Conservation (phyloP, 2,113 vertebrate species). For the Pteruthius melanotis region DNA sequence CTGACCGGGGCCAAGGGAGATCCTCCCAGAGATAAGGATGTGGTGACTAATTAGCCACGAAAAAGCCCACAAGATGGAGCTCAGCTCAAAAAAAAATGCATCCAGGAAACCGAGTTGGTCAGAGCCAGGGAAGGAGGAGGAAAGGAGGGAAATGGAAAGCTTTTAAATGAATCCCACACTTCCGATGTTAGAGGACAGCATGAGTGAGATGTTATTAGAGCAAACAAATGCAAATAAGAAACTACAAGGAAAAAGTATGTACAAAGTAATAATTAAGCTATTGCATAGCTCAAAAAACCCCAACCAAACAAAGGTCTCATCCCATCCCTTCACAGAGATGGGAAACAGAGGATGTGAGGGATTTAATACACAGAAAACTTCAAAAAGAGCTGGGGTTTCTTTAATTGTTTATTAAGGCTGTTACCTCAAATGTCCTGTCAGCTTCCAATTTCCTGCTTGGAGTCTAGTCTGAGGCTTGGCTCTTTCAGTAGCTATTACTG, state of each 20-base stretch:
- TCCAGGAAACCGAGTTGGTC: background rate
- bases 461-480: background rate
- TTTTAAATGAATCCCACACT: background rate
- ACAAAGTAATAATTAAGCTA: background rate
- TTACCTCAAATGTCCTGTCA: background rate
- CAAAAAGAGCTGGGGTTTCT: background rate
- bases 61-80: slow-evolving; percentile 19
- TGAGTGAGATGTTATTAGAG: background rate
- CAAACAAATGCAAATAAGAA: background rate
- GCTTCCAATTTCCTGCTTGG: background rate
- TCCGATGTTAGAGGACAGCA: background rate
- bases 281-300: background rate
- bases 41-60: background rate
- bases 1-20: background rate
- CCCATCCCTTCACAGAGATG: background rate
- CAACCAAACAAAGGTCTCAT: background rate
- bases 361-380: background rate
- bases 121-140: background rate
- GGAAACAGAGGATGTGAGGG: background rate
- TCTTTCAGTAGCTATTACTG: background rate
- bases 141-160: background rate
- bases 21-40: background rate
- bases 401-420: background rate
- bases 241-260: background rate
- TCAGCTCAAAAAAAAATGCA: background rate